Evolutionary conservation across 1,140 invertebrate genomes (phyloP), one percentile per base, ranked within the genome.

Genomic region (Leptinotarsa undecemlineata): DNA sequence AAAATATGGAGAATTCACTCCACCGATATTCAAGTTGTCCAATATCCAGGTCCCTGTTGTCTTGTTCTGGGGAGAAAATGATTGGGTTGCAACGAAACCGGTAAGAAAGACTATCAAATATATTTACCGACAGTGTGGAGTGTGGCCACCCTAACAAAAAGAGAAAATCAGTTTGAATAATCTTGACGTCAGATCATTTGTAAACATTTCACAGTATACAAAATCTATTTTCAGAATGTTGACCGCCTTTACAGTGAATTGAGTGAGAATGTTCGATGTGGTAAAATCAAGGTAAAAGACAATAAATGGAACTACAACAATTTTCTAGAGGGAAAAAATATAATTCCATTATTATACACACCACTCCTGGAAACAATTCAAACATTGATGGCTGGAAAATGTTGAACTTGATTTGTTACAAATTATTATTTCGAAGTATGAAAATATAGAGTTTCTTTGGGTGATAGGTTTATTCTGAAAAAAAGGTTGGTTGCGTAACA

Each of bases 261-360:
- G 42, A 26, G 26, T 26, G 13, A 21, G 14, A 17, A 67, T 3
- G 64, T 67, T 33, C 26, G 26, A 17, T 67, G 64, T 67, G 64
- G 23, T 21, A 13, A 13, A 13, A 67, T 33, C 17, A 26, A 6
- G n/a, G 21, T 67, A 42, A 6, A 8, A 42, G 23, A 42, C 23
- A 13, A 26, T 21, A 67, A 67, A 26, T 67, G 64, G 64, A 67
- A 67, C n/a, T 42, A 67, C 23, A 67, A 42, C n/a, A 42, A 67
- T 23, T 67, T 67, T 23, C 6, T 67, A 67, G 64, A 67, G 26
- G 64, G 8, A n/a, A 67, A 67, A 42, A 23, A 67, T 26, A 67
- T 67, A 67, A 42, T n/a, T 14, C 19, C 6, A 26, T 67, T 67
- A n/a, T 17, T 67, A 26, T 67, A 67, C 15, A 17, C 3, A 26